Conservation (phyloP, 2,888 invertebrate genomes). For the Acronicta psi region DNA sequence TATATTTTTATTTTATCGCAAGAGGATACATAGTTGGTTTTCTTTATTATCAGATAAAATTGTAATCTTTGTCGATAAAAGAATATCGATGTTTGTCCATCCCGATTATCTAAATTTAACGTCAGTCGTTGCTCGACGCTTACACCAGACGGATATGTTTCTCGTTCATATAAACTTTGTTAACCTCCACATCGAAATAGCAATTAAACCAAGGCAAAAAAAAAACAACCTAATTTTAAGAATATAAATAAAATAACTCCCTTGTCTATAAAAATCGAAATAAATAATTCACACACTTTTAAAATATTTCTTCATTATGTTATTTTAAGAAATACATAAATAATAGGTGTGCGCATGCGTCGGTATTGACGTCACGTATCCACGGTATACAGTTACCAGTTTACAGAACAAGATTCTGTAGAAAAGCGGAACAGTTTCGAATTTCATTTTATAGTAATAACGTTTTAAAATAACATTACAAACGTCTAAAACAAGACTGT, state of each 20-base stretch:
- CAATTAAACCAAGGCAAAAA: not conserved
- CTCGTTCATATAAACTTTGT: constrained; percentile 7
- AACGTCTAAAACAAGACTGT: constrained; percentile 16
- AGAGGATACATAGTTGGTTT: not conserved
- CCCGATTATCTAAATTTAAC: constrained; percentile 72
- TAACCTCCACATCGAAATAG: constrained; percentile 21
- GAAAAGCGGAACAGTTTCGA: constrained; percentile 40
- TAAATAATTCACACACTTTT: constrained; percentile 15
- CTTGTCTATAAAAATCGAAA: constrained; percentile 9
- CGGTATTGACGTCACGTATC: constrained; percentile 39
- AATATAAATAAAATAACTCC: not conserved
- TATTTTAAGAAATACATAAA: constrained; percentile 44
- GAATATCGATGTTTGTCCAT: constrained; percentile 62
- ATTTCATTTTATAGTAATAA: constrained; percentile 40
- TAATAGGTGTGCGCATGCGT: constrained; percentile 38
- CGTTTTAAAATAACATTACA: constrained; percentile 46
- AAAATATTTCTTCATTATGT: constrained; percentile 25
- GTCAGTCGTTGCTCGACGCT: constrained; percentile 67
- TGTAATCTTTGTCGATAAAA: constrained; percentile 50
- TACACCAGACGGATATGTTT: constrained; percentile 57
- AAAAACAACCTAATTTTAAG: not conserved
- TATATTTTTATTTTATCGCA: not conserved
- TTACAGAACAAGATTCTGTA: constrained; percentile 37
- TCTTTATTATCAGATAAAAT: not conserved
- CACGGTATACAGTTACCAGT: constrained; percentile 41